A percentile compares a stretch with the other conserved stretches of the same genome.
Evolutionary conservation across 1,140 invertebrate genomes (phyloP).

Genomic region (Drosophila lacertosa): DNA sequence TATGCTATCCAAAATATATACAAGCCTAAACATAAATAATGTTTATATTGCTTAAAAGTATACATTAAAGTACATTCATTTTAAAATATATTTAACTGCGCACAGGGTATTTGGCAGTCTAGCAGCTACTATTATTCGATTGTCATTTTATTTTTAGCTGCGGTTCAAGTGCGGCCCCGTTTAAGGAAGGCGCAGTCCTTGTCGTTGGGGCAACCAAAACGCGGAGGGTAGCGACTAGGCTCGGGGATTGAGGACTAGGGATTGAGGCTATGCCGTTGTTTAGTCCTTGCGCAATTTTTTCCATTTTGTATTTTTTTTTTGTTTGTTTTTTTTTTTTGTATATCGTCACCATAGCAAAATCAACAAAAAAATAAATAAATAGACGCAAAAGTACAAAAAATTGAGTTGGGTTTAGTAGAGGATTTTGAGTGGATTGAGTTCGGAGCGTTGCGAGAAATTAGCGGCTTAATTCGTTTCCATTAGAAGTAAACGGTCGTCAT

Average conservation of each 20-base stretch:
- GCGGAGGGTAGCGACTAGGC: background rate
- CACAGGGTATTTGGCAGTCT: slow-evolving; percentile 1
- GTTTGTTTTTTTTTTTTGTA: slow-evolving; percentile 32
- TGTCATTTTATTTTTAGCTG: slow-evolving; percentile 21
- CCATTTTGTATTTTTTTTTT: too few relatives aligned
- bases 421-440: slow-evolving; percentile 12
- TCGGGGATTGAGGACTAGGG: background rate
- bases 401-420: slow-evolving; percentile 20
- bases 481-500: slow-evolving; percentile 19
- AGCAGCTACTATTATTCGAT: background rate
- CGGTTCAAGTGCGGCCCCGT: slow-evolving; percentile 34
- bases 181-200: background rate
- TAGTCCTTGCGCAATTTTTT: slow-evolving; percentile 37
- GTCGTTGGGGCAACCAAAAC: slow-evolving; percentile 22
- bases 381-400: slow-evolving; percentile 2
- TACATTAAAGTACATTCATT: background rate
- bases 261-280: slow-evolving; percentile 25
- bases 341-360: slow-evolving; percentile 79
- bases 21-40: too few relatives aligned
- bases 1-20: background rate
- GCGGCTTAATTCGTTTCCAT: slow-evolving; percentile 39
- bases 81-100: too few relatives aligned
- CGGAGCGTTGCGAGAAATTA: background rate
- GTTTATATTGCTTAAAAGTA: background rate
- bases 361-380: slow-evolving; percentile 49